Evolutionary conservation across 1,140 invertebrate species (phyloP), one percentile per base, ranked within the genome.

Genomic region (Drosophila lacteicornis): DNA sequence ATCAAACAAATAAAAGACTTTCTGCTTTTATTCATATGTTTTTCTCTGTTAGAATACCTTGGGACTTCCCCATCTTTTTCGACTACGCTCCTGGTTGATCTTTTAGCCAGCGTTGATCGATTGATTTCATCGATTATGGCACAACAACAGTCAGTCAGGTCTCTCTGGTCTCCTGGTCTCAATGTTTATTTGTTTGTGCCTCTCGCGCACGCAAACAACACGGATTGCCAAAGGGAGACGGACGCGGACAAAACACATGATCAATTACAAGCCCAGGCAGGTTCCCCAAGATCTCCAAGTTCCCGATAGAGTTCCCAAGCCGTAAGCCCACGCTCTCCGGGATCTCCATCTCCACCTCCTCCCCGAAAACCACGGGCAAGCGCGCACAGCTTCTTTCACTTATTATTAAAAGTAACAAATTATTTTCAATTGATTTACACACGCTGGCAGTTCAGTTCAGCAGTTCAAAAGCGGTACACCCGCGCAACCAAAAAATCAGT

Each of bases 401-500:
- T 86, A 91, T 88, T 91, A 90, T 90, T 82, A 91, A 92, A 91
- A 79, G 85, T 92, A 92, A 92, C 91, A 92, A 92, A 92, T 92
- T 92, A 90, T 90, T 88, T 92, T 92, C 91, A 92, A 92, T 92
- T 92, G 91, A 92, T 92, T 92, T 92, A 87, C 80, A 81, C 78
- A 81, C 80, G 85, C 71, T 77, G 76, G 68, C 78, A 77, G 71
- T 82, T 86, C 75, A 84, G 50, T 82, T 86, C 75, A 84, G 50
- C 79, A 90, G 81, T 86, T 85, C 82, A 85, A 86, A 85, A 81
- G 79, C 79, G 43, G 43, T 60, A 73, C 70, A 84, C 69, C 85
- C 80, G 68, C 80, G 62, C 66, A 85, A 50, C 82, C 47, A 43
- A 65, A 36, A 36, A 38, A 50, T 27, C 46, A 4, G 22, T 3